These are phyloP conservation scores for Fulica atra DNA, from an alignment of 2,113 vertebrate species.

Conservation along the genomic window DNA sequence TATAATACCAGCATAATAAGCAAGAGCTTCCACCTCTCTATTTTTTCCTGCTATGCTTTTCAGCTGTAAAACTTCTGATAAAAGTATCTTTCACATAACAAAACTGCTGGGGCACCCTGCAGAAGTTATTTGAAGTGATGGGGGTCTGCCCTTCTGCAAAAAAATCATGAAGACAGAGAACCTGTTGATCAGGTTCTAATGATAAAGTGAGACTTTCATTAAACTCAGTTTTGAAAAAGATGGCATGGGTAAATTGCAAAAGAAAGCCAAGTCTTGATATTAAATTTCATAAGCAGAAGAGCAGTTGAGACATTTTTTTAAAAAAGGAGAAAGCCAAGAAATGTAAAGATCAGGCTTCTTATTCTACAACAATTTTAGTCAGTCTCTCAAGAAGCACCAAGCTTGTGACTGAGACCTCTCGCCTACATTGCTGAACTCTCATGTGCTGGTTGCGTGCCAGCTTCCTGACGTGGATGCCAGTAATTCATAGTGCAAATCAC, in stretches of 20 bases:
- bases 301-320: background rate
- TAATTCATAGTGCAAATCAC: background rate
- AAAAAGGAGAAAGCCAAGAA: background rate
- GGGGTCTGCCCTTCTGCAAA: background rate
- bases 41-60: background rate
- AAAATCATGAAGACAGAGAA: background rate
- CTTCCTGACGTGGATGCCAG: background rate
- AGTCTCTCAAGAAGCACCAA: background rate
- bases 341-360: background rate
- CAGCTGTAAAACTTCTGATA: background rate
- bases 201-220: background rate
- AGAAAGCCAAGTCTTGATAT: background rate
- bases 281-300: background rate
- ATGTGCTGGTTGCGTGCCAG: background rate
- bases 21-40: fast-evolving
- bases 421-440: background rate
- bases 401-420: background rate
- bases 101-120: background rate
- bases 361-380: background rate
- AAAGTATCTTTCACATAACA: background rate
- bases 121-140: background rate
- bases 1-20: background rate
- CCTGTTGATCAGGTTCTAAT: background rate
- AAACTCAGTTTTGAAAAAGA: background rate
- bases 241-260: background rate